Evolutionary conservation across 2,113 vertebrate genomes (phyloP), one percentile per base, ranked within the genome.

Genomic region (Corvus moneduloides): DNA sequence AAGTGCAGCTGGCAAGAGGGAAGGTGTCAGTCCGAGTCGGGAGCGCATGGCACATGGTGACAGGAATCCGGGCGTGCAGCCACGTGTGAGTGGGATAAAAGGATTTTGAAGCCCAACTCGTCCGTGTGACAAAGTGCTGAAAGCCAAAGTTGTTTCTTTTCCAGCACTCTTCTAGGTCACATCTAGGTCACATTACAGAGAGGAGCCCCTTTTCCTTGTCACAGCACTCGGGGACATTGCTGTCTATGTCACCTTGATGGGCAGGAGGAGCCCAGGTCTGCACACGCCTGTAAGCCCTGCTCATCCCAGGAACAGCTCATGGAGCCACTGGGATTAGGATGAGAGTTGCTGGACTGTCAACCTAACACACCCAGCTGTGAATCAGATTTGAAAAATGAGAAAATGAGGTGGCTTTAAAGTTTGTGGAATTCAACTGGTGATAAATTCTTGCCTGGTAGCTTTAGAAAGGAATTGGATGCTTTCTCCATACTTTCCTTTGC

Each of bases 191-290:
- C 0, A 0, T 51, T 49, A 2, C 18, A 54, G 55, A 62, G 14
- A 15, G 37, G 33, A 96, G 39, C 46, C 32, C 12, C 32, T 93
- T 67, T 84, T 21, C 44, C 51, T 37, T 33, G 20, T 56, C 54
- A 7, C 55, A 73, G 54, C 41, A 5, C 55, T 37, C 0, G 1
- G 55, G 51, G 56, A 49, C 16, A 3, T 62, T 0, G 0, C 35
- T 20, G 10, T 52, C 64, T 0, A 0, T 28, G 41, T 33, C 23
- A 24, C 27, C 10, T 2, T 2, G 46, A 8, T 26, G 59, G 49
- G 49, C 16, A 32, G 49, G 8, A 48, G 54, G 22, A 87, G 24
- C 20, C 11, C 43, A 33, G 78, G 27, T 23, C 43, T 35, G 18
- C 10, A 9, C 4, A 5, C 0, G 2, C 33, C 62, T 82, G 13